phyloP scores from a whole-genome alignment of 2,113 vertebrate genomes.

The Cyanistes caeruleus region DNA sequence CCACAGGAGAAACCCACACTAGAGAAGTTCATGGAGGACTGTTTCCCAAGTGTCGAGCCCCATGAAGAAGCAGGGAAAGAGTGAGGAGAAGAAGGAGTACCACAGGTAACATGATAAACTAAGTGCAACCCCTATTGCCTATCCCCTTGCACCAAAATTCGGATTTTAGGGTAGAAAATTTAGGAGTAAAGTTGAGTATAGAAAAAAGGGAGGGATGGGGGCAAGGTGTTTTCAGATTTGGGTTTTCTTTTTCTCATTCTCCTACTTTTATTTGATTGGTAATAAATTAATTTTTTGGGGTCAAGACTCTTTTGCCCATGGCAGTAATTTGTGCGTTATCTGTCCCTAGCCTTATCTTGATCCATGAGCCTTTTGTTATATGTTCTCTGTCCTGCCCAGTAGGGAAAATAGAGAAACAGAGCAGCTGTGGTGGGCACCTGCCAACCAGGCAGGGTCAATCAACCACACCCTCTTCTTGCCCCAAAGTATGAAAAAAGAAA shows the following conservation, averaged over 20 bases:
- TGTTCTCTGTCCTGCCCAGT: neutral
- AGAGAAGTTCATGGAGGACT: neutral
- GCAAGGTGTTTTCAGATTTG: neutral
- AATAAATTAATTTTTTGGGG: neutral
- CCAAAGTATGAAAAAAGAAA: neutral
- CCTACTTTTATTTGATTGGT: neutral
- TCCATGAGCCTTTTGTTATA: accelerated
- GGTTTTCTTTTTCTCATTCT: neutral
- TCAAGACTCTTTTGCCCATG: neutral
- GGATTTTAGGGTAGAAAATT: neutral
- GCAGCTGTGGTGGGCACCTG: neutral
- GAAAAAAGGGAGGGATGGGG: neutral
- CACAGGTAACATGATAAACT: neutral
- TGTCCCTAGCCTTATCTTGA: neutral
- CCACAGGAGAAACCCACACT: no score
- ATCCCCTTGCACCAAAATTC: neutral
- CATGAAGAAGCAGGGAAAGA: neutral
- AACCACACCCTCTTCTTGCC: neutral
- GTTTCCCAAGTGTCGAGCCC: neutral
- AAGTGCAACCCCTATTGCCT: neutral
- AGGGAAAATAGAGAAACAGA: neutral
- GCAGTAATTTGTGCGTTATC: neutral
- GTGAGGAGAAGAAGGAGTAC: neutral
- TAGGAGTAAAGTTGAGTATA: neutral
- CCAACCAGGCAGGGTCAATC: neutral